phyloP scores from a whole-genome alignment of 2,113 vertebrate species.

The Aplodontia rufa region DNA sequence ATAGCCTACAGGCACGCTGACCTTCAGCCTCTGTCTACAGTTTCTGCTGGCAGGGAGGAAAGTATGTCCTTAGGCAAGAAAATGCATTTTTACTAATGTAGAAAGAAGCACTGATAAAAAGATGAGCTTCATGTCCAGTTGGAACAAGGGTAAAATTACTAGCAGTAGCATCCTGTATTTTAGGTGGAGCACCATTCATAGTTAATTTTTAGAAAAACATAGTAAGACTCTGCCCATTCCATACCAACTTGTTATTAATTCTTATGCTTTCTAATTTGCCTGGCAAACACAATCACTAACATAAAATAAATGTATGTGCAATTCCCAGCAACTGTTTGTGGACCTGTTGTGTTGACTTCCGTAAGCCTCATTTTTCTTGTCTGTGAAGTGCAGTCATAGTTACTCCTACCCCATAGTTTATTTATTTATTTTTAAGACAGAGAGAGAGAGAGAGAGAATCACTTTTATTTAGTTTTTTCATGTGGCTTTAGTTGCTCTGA shows the following conservation, averaged over 20 bases:
- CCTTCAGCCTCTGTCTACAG: not conserved
- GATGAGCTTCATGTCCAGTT: not conserved
- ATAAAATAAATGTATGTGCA: not conserved
- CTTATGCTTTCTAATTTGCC: not conserved
- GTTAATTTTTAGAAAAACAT: not conserved
- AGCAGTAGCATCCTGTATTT: not conserved
- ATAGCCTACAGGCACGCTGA: not conserved
- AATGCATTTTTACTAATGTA: not conserved
- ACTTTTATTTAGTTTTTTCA: no score
- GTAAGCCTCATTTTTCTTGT: not conserved
- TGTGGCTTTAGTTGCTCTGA: no score
- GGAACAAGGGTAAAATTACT: not conserved
- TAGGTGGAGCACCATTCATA: not conserved
- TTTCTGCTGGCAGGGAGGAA: not conserved
- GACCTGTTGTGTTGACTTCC: not conserved
- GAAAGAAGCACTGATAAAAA: not conserved
- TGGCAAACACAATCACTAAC: not conserved
- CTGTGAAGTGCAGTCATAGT: not conserved
- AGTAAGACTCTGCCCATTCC: not conserved
- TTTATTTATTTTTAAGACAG: no score
- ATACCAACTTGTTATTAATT: not conserved
- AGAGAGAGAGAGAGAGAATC: no score
- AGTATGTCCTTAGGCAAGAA: not conserved
- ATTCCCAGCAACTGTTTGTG: not conserved
- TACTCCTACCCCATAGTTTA: not conserved